Conservation (phyloP, 2,797 vertebrate genomes). For the Botia almorhae region DNA sequence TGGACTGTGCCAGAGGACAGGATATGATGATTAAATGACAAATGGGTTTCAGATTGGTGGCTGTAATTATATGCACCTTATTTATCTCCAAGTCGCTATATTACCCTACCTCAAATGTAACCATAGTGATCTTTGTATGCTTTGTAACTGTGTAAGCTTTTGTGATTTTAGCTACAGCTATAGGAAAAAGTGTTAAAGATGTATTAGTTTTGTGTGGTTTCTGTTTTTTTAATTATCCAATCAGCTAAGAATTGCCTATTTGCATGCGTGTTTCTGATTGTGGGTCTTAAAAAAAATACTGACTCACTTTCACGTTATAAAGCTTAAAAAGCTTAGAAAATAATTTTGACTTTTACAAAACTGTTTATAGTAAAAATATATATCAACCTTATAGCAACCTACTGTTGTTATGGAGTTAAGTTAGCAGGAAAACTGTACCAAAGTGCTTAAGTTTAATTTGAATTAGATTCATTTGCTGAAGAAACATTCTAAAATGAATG, state of each 20-base stretch:
- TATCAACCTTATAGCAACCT: too few relatives aligned
- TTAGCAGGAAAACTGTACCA: too few relatives aligned
- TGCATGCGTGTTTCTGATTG: neutral
- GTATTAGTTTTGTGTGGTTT: neutral
- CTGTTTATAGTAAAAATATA: neutral
- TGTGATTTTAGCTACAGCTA: neutral
- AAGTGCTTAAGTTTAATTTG: too few relatives aligned
- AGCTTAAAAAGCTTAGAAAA: neutral
- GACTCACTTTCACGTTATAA: neutral
- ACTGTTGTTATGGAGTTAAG: too few relatives aligned
- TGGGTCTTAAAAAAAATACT: neutral
- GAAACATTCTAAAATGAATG: neutral
- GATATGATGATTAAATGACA: constrained; percentile 47
- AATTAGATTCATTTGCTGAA: too few relatives aligned
- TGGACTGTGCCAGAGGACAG: constrained; percentile 39
- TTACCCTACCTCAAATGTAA: neutral
- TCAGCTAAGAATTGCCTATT: neutral
- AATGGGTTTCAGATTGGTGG: constrained; percentile 51
- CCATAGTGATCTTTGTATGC: neutral
- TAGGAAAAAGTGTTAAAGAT: neutral
- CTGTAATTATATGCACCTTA: neutral
- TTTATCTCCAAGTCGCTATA: neutral
- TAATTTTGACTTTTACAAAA: neutral
- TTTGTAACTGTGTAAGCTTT: too few relatives aligned
- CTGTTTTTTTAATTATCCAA: neutral